Conservation (phyloP, 2,888 invertebrate genomes). For the Dioctria linearis region DNA sequence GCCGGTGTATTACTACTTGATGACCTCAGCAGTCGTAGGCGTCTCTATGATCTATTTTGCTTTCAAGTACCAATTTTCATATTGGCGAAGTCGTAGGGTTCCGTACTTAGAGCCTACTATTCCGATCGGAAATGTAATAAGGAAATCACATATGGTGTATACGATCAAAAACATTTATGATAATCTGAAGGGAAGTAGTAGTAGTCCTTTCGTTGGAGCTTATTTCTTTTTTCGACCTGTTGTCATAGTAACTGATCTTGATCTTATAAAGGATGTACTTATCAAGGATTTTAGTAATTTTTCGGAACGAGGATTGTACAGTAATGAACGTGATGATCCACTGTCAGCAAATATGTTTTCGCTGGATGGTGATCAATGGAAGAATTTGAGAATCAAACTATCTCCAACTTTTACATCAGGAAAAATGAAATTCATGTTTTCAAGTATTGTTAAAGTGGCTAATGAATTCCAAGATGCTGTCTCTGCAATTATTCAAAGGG, state of each 20-base stretch:
- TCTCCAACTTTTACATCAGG: slow-evolving; percentile 73
- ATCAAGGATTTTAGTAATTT: slow-evolving; percentile 65
- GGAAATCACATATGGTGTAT: slow-evolving; percentile 38
- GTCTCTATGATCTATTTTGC: neutral
- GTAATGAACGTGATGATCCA: slow-evolving; percentile 67
- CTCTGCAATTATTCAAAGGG: slow-evolving; percentile 56
- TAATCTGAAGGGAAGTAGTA: slow-evolving; percentile 58
- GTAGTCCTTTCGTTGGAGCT: slow-evolving; percentile 64
- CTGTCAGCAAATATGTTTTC: slow-evolving; percentile 69
- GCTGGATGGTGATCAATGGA: slow-evolving; percentile 71
- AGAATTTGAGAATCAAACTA: slow-evolving; percentile 69
- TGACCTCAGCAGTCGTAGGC: neutral
- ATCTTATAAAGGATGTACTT: slow-evolving; percentile 65
- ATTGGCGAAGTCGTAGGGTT: slow-evolving; percentile 56
- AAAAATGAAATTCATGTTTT: slow-evolving; percentile 72
- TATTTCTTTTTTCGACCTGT: slow-evolving; percentile 65
- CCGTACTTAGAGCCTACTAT: slow-evolving; percentile 54
- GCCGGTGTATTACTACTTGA: neutral
- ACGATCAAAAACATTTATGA: slow-evolving; percentile 63
- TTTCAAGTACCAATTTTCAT: slow-evolving; percentile 49
- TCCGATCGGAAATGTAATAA: slow-evolving; percentile 58
- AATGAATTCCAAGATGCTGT: slow-evolving; percentile 63
- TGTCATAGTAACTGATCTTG: slow-evolving; percentile 65
- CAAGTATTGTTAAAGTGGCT: slow-evolving; percentile 67
- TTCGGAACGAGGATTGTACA: slow-evolving; percentile 66